Percentiles rank a stretch among this genome's conserved stretches.
Evolutionary conservation across 2,113 vertebrate genomes (phyloP).

Genomic region (Salvelinus fontinalis): DNA sequence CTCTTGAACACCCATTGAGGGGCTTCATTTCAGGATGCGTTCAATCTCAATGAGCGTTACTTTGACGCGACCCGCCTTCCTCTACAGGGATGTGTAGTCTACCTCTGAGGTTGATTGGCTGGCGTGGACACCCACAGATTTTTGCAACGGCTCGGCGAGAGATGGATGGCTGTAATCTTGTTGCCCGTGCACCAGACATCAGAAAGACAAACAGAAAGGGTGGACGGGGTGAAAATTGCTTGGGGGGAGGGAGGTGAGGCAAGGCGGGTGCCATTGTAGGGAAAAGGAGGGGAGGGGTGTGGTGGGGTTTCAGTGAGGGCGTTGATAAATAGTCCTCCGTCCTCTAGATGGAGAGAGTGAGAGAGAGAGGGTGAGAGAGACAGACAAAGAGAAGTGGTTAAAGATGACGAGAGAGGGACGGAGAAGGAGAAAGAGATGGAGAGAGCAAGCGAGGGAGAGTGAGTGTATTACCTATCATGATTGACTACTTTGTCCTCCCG

Average conservation of each 20-base stretch:
- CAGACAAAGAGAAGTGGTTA: not conserved
- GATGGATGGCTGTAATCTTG: constrained; percentile 42
- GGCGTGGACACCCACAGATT: constrained; percentile 43
- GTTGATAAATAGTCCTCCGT: constrained; percentile 1
- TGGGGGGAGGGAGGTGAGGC: not conserved
- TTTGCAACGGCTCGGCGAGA: constrained; percentile 7
- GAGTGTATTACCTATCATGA: constrained; percentile 52
- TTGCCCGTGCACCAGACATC: constrained; percentile 11
- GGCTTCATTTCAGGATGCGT: not conserved
- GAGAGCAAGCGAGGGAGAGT: not conserved
- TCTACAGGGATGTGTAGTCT: not conserved
- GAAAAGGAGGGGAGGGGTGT: constrained; percentile 9
- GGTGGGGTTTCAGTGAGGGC: constrained; percentile 9
- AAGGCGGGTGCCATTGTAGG: not conserved
- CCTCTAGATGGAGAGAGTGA: constrained; percentile 7
- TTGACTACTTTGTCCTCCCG: constrained; percentile 36
- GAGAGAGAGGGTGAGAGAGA: not conserved
- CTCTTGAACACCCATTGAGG: not conserved
- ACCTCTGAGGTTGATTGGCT: constrained; percentile 39
- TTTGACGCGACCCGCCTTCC: constrained; percentile 22
- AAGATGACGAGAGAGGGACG: not conserved
- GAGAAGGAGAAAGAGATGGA: constrained; percentile 5
- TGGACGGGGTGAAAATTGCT: not conserved
- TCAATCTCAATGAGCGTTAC: constrained; percentile 16
- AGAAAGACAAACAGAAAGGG: not conserved